Evolutionary conservation across 2,888 invertebrate species (phyloP).

Genomic region (Punctoribates punctum): DNA sequence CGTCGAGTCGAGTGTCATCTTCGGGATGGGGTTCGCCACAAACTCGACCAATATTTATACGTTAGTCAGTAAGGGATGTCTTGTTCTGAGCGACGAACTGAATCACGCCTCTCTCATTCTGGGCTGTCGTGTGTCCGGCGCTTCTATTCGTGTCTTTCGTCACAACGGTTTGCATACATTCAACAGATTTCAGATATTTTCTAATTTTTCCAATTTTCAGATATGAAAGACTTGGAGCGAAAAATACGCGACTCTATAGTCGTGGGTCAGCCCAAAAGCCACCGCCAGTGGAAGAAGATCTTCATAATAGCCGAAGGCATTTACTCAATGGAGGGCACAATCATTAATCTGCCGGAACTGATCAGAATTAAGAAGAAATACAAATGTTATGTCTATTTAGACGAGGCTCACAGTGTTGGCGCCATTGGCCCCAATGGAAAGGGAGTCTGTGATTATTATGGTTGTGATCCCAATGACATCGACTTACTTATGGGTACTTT

Average conservation of each 20-base stretch:
- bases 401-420: constrained; percentile 59
- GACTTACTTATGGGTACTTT: constrained; percentile 60
- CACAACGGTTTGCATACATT: constrained; percentile 54
- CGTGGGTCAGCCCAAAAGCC: constrained; percentile 12
- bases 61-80: constrained; percentile 56
- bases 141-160: constrained; percentile 57
- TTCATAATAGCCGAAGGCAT: constrained; percentile 48
- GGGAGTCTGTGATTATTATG: constrained; percentile 58
- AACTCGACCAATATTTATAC: constrained; percentile 59
- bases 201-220: too few relatives aligned
- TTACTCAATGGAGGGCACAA: constrained; percentile 63
- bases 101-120: constrained; percentile 60
- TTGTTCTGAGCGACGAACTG: constrained; percentile 58
- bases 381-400: constrained; percentile 58
- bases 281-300: constrained; percentile 40
- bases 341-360: constrained; percentile 57
- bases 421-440: constrained; percentile 57
- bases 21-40: constrained; percentile 61
- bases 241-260: constrained; percentile 18
- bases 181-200: too few relatives aligned
- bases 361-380: constrained; percentile 58
- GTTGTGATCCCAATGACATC: constrained; percentile 55
- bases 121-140: constrained; percentile 58
- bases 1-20: constrained; percentile 57
- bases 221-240: constrained; percentile 34